Conservation (phyloP, 2,113 vertebrate genomes). For the Paracanthobrama guichenoti region DNA sequence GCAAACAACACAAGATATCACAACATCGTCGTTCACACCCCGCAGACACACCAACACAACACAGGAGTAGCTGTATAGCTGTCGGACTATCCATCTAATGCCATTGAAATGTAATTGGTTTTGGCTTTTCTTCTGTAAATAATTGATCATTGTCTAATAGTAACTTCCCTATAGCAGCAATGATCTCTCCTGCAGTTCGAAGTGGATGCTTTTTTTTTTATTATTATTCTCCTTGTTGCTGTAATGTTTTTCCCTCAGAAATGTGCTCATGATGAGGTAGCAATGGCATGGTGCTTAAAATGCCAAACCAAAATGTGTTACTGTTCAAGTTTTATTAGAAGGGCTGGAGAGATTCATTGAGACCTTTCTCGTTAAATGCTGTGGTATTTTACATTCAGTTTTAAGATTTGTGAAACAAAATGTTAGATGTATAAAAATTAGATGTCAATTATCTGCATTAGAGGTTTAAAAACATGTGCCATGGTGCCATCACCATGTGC, state of each 20-base stretch:
- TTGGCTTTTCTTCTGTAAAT: constrained; percentile 3
- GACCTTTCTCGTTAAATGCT: too few species aligned
- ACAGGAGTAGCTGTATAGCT: background rate
- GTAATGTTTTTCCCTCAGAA: background rate
- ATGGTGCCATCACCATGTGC: too few species aligned
- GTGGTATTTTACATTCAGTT: too few species aligned
- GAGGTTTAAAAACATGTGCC: too few species aligned
- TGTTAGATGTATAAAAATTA: too few species aligned
- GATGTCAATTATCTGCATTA: too few species aligned
- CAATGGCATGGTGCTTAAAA: background rate
- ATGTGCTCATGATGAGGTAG: background rate
- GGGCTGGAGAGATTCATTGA: background rate
- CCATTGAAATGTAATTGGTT: background rate
- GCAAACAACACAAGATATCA: constrained; percentile 34
- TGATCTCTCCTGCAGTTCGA: background rate
- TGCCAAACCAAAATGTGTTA: background rate
- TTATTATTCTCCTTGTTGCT: background rate
- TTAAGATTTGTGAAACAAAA: too few species aligned
- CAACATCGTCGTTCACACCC: background rate
- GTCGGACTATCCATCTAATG: background rate
- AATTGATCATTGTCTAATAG: background rate
- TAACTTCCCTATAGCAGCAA: background rate
- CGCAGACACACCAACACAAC: background rate
- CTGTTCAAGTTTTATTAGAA: background rate
- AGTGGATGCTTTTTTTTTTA: background rate